These are phyloP conservation scores for Pangasius sanitwongsei DNA, from an alignment of 2,797 vertebrate species.

Conservation along the genomic window DNA sequence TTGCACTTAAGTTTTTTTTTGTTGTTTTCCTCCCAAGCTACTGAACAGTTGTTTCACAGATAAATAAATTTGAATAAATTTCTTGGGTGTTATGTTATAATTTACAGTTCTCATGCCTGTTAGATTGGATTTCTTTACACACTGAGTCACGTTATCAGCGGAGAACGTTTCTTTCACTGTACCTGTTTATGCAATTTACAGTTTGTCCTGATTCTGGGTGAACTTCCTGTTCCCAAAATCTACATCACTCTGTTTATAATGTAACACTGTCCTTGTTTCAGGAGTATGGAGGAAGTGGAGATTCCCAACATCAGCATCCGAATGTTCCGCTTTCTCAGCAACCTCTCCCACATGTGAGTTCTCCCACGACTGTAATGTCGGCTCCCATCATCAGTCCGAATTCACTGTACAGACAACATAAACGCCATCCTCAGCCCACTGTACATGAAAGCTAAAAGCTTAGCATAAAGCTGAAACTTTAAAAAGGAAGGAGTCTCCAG, in stretches of 20 bases:
- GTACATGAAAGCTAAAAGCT: not conserved
- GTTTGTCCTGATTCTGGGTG: not conserved
- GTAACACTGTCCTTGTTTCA: slow-evolving; percentile 34
- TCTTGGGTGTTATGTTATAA: not conserved
- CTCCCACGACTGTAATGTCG: not conserved
- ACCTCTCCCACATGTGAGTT: slow-evolving; percentile 75
- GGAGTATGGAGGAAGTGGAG: slow-evolving; percentile 73
- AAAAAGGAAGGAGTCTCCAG: not conserved
- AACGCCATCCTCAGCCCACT: not conserved
- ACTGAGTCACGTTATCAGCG: not conserved
- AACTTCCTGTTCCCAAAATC: not conserved
- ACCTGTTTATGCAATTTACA: no score
- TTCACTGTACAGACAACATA: not conserved
- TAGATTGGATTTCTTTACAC: not conserved
- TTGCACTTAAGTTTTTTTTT: no score
- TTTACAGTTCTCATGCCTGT: no score
- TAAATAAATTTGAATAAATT: not conserved
- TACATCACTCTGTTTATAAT: not conserved
- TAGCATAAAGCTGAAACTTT: not conserved
- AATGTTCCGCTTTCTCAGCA: slow-evolving; percentile 69
- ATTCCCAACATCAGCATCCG: slow-evolving; percentile 70
- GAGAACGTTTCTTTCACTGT: not conserved
- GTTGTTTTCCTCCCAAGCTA: not conserved
- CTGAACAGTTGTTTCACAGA: not conserved
- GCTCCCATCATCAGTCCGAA: not conserved